phyloP scores from a whole-genome alignment of 2,888 invertebrate genomes.

The Drosophila gaucha region DNA sequence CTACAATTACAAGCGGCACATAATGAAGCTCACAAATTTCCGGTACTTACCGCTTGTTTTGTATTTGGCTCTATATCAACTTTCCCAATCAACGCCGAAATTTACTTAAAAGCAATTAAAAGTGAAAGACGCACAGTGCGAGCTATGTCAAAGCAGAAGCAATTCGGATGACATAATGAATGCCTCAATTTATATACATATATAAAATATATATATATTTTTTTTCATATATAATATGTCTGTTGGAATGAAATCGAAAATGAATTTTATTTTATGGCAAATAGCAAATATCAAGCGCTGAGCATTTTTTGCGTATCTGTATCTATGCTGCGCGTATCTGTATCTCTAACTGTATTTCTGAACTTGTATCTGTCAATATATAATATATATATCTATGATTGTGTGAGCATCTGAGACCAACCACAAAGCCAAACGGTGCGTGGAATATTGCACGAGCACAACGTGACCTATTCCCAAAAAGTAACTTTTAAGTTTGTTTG shows the following conservation, averaged over 20 bases:
- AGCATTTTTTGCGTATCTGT: constrained; percentile 10
- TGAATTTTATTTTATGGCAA: constrained; percentile 51
- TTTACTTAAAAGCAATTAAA: constrained; percentile 46
- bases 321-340: constrained; percentile 9
- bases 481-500: constrained; percentile 12
- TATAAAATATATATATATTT: not conserved
- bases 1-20: constrained; percentile 44
- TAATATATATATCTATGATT: not conserved
- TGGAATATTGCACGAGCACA: constrained; percentile 48
- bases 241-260: constrained; percentile 30
- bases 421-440: constrained; percentile 43
- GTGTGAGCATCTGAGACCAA: constrained; percentile 13
- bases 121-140: constrained; percentile 34
- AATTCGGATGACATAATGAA: constrained; percentile 45
- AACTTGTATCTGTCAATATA: constrained; percentile 24
- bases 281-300: constrained; percentile 38
- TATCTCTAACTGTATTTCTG: constrained; percentile 1
- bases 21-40: constrained; percentile 38
- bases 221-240: not conserved
- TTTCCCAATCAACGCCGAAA: constrained; percentile 48
- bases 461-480: constrained; percentile 51
- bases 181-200: not conserved
- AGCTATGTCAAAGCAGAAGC: constrained; percentile 5
- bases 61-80: constrained; percentile 20
- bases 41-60: constrained; percentile 38